phyloP scores from a whole-genome alignment of 2,113 vertebrate genomes.

The Hystrix brachyura region DNA sequence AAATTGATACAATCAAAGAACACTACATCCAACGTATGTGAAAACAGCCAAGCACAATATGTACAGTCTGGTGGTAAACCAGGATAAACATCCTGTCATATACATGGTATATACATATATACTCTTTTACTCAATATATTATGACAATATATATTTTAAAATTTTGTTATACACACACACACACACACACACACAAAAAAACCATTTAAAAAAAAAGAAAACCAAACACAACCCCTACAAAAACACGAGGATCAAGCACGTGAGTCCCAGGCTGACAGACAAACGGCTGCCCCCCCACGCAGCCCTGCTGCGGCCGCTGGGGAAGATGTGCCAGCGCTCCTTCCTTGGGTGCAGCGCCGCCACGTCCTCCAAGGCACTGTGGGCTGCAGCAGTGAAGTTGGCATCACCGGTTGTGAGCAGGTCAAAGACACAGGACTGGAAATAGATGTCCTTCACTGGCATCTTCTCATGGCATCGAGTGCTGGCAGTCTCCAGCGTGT shows the following conservation, averaged over 20 bases:
- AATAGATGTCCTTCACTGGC: slow-evolving; percentile 96
- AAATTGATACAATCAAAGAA: slow-evolving; percentile 87
- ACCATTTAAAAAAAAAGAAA: slow-evolving; percentile 39
- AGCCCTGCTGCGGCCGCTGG: slow-evolving; percentile 62
- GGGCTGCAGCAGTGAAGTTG: slow-evolving; percentile 96
- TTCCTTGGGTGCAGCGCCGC: slow-evolving; percentile 94
- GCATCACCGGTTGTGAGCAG: slow-evolving; percentile 97
- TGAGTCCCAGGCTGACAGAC: slow-evolving; percentile 82
- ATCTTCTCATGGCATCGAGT: slow-evolving; percentile 94
- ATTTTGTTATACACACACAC: slow-evolving; percentile 86
- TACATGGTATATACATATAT: slow-evolving; percentile 93
- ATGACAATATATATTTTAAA: slow-evolving; percentile 91
- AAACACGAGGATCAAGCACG: slow-evolving; percentile 85
- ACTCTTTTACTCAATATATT: slow-evolving; percentile 92
- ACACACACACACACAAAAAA: slow-evolving; percentile 70
- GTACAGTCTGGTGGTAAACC: slow-evolving; percentile 87
- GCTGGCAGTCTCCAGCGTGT: slow-evolving; percentile 92
- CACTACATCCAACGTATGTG: slow-evolving; percentile 90
- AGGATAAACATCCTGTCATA: slow-evolving; percentile 88
- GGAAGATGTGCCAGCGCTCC: slow-evolving; percentile 96
- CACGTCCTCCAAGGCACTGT: slow-evolving; percentile 95
- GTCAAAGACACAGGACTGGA: slow-evolving; percentile 97
- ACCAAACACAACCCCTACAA: slow-evolving; percentile 84
- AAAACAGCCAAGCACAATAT: slow-evolving; percentile 88
- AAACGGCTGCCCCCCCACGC: slow-evolving; percentile 6